phyloP scores from a whole-genome alignment of 2,797 vertebrate species.

The Petrocephalus sullivani region DNA sequence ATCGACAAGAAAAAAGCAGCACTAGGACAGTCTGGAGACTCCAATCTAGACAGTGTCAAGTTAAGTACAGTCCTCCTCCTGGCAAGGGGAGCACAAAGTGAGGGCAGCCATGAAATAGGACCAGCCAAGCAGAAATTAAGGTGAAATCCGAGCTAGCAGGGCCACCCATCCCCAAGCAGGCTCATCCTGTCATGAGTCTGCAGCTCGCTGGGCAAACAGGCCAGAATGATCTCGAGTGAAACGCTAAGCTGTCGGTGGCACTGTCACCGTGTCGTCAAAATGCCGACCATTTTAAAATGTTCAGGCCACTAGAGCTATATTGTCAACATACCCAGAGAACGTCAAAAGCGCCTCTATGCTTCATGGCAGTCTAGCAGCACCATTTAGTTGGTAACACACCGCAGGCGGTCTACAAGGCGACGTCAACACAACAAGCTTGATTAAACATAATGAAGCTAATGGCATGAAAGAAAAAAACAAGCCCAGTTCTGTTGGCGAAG shows the following conservation, averaged over 20 bases:
- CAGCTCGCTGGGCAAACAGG: neutral
- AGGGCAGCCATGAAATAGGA: neutral
- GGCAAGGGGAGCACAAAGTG: neutral
- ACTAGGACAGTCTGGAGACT: neutral
- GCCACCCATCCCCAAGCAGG: neutral
- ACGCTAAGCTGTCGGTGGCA: neutral
- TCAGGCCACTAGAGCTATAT: neutral
- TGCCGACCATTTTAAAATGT: neutral
- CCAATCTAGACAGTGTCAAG: neutral
- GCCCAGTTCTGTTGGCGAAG: neutral
- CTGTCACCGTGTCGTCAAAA: neutral
- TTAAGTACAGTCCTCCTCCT: neutral
- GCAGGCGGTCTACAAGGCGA: neutral
- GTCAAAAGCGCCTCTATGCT: neutral
- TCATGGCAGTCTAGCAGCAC: neutral
- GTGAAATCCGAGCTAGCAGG: neutral
- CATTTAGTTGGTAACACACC: neutral
- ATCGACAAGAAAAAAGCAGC: neutral
- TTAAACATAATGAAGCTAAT: constrained; percentile 12
- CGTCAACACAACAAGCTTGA: neutral
- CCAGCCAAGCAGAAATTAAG: neutral
- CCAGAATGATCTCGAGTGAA: neutral
- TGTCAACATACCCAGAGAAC: neutral
- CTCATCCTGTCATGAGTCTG: neutral
- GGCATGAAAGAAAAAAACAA: neutral